Base-by-base conservation (phyloP, 1,140 invertebrate genomes). In the Homalodisca vitripennis region DNA sequence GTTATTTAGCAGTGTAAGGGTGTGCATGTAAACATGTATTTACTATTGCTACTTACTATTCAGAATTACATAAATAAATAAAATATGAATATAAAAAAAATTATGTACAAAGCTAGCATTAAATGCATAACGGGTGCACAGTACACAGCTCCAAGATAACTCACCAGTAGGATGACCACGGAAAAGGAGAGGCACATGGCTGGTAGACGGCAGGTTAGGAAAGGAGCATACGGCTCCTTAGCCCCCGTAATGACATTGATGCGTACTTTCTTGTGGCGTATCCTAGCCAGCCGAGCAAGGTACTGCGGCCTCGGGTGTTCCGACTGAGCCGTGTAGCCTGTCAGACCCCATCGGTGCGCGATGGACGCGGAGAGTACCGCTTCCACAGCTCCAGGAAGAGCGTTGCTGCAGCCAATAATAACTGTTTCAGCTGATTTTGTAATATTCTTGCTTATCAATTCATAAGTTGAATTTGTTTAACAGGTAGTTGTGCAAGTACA, bases 351-450 rank as follows among this genome's bases (percentile, higher is more conserved):
- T 48, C 90, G 85, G 79, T 97, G 93, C 1, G 92, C 94, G 75
- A 96, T 94, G 81, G 93, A 90, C 0, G 92, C 90, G 0, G 92
- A 92, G 29, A 34, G 78, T 95, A 94, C 41, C 95, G 83, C 80
- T 98, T 98, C 97, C 97, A 98, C 70, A 97, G 82, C 82, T 98
- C 96, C 73, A 97, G 79, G 81, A 95, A 97, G 70, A 94, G 84
- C 3, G 91, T 88, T 29, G 89, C 92, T 91, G 73, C 20, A 81
- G 80, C 34, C 34, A 41, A n/a, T n/a, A n/a, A n/a, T n/a, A n/a
- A n/a, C n/a, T n/a, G n/a, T n/a, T n/a, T n/a, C n/a, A n/a, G n/a
- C n/a, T n/a, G n/a, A n/a, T n/a, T n/a, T n/a, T n/a, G n/a, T n/a
- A n/a, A n/a, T n/a, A n/a, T n/a, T n/a, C n/a, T n/a, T n/a, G n/a